A percentile compares a stretch with the other conserved stretches of the same genome.
Conservation (phyloP, 2,888 invertebrate genomes). For the Anodontia alba region DNA sequence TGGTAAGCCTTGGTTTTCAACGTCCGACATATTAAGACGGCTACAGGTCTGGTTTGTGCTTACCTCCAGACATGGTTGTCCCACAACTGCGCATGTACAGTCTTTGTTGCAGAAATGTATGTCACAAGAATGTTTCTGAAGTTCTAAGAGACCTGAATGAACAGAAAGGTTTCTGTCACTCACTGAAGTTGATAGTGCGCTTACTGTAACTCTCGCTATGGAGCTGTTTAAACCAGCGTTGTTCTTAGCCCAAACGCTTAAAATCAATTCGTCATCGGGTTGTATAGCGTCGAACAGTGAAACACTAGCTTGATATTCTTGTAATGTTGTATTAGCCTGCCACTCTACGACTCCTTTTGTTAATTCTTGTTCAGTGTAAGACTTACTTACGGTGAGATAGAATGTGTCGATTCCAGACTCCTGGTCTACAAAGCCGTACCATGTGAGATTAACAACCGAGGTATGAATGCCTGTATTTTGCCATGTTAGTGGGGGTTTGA, state of each 20-base stretch:
- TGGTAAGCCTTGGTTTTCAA: neutral
- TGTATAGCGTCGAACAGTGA: neutral
- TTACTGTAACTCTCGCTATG: constrained; percentile 49
- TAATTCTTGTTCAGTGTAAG: constrained; percentile 54
- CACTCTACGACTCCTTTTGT: constrained; percentile 32
- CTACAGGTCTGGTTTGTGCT: constrained; percentile 7
- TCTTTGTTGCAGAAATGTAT: constrained; percentile 59
- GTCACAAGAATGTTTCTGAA: constrained; percentile 62
- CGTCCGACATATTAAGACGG: neutral
- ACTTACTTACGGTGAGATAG: constrained; percentile 43
- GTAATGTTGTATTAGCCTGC: neutral
- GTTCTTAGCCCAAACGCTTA: constrained; percentile 63
- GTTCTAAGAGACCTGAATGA: constrained; percentile 38
- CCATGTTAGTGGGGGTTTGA: constrained; percentile 57
- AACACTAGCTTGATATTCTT: constrained; percentile 20
- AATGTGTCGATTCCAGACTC: constrained; percentile 60
- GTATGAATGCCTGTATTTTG: neutral
- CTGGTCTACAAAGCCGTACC: constrained; percentile 65
- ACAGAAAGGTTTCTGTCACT: neutral
- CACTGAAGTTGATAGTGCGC: constrained; percentile 3
- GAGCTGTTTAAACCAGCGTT: constrained; percentile 48
- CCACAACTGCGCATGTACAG: constrained; percentile 66
- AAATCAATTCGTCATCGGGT: constrained; percentile 42
- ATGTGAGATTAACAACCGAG: constrained; percentile 38
- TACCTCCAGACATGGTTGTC: constrained; percentile 46